Percentiles rank a stretch among this genome's conserved stretches.
phyloP scores from a whole-genome alignment of 2,113 vertebrate species.

The Vulpes ferrilata region DNA sequence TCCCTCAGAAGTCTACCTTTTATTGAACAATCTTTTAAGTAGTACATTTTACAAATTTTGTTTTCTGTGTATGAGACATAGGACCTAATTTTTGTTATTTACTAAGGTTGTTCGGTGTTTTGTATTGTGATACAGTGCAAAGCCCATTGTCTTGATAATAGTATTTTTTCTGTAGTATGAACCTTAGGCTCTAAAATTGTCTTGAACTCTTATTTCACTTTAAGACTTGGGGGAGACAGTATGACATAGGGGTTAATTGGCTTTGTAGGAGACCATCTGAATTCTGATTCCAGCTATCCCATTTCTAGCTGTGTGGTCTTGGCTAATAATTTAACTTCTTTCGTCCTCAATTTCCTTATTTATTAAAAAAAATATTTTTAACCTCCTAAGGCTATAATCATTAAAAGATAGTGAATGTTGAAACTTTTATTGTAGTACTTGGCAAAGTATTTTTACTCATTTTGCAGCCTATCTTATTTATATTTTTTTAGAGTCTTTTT shows the following conservation, averaged over 20 bases:
- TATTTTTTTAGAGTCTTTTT: neutral
- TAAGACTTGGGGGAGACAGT: neutral
- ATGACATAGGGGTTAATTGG: neutral
- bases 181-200: neutral
- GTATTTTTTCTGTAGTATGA: slow-evolving; percentile 35
- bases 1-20: neutral
- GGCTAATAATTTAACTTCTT: neutral
- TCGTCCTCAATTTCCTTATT: neutral
- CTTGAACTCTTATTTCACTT: neutral
- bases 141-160: neutral
- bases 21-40: neutral
- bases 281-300: slow-evolving; percentile 25
- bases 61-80: neutral
- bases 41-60: neutral
- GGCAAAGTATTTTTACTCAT: slow-evolving; percentile 4
- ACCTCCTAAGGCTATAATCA: neutral
- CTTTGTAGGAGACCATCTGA: neutral
- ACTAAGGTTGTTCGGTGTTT: neutral
- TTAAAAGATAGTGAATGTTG: neutral
- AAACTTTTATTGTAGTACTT: slow-evolving; percentile 15
- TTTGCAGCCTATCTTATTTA: neutral
- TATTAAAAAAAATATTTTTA: neutral
- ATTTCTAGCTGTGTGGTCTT: neutral
- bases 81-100: neutral
- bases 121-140: neutral